phyloP scores from a whole-genome alignment of 2,888 invertebrate genomes.

The Peribatodes rhomboidaria region DNA sequence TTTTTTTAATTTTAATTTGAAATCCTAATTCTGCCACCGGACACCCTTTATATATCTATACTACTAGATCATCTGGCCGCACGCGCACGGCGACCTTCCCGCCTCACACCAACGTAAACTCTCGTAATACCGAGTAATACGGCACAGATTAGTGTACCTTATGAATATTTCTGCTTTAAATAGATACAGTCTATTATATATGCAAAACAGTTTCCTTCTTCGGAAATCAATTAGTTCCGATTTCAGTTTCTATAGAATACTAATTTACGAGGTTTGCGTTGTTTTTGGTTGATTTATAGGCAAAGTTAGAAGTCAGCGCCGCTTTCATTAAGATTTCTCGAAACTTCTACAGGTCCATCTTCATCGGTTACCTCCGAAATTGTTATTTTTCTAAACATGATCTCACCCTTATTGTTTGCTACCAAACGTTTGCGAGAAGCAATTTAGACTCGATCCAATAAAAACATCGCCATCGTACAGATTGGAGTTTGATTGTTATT shows the following conservation, averaged over 20 bases:
- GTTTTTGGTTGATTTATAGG: conserved; percentile 2
- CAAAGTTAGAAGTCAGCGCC: not conserved
- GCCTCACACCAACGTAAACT: not conserved
- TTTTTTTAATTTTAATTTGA: too few relatives aligned
- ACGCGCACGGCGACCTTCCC: conserved; percentile 18
- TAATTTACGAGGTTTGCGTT: conserved; percentile 1
- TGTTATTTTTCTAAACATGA: conserved; percentile 25
- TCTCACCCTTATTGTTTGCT: conserved; percentile 33
- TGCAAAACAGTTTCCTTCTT: conserved; percentile 18
- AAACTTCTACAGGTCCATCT: too few relatives aligned
- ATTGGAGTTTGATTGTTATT: conserved; percentile 48
- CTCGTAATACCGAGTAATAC: conserved; percentile 15
- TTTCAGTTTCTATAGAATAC: conserved; percentile 8
- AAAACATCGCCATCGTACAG: conserved; percentile 38
- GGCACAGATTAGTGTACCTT: conserved; percentile 5
- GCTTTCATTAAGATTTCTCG: not conserved
- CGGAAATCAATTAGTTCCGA: conserved; percentile 20
- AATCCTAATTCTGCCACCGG: too few relatives aligned
- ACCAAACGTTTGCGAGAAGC: conserved; percentile 26
- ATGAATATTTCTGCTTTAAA: not conserved
- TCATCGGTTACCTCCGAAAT: not conserved
- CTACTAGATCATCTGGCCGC: conserved; percentile 17
- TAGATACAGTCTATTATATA: not conserved
- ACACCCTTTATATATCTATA: too few relatives aligned
- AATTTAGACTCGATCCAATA: conserved; percentile 25